phyloP scores from a whole-genome alignment of 2,888 invertebrate species.

The Drosophila robusta region DNA sequence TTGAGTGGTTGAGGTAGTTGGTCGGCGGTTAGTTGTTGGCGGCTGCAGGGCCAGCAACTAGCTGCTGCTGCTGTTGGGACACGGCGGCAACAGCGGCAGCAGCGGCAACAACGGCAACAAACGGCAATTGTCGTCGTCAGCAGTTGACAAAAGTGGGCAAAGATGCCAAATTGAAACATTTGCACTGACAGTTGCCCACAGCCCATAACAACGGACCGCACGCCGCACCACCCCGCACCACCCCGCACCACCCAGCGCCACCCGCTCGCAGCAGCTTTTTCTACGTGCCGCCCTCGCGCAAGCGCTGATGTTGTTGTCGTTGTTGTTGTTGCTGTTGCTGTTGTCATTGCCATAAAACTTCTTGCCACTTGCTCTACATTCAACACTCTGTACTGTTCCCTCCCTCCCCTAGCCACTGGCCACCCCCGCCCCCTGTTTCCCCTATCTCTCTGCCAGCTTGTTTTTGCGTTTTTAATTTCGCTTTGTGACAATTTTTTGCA shows the following conservation, averaged over 20 bases:
- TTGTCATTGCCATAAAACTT: conserved; percentile 77
- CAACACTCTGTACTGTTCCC: conserved; percentile 56
- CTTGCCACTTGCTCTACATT: conserved; percentile 79
- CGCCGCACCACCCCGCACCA: background rate
- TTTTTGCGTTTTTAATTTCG: conserved; percentile 78
- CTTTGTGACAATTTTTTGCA: conserved; percentile 73
- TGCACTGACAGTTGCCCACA: conserved; percentile 55
- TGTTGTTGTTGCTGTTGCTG: conserved; percentile 50
- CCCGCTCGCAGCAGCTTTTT: no score
- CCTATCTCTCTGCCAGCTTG: conserved; percentile 50
- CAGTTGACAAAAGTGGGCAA: conserved; percentile 68
- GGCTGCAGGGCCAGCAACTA: conserved; percentile 11
- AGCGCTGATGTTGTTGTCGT: conserved; percentile 16
- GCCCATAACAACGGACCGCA: conserved; percentile 38
- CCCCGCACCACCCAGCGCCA: background rate
- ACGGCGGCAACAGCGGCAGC: conserved; percentile 39
- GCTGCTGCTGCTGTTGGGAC: background rate
- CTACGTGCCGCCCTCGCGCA: conserved; percentile 15
- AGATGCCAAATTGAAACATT: conserved; percentile 78
- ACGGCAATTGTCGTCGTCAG: conserved; percentile 64
- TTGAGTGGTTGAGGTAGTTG: conserved; percentile 47
- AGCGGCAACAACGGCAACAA: conserved; percentile 26
- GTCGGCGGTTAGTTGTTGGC: conserved; percentile 17
- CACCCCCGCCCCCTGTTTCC: background rate
- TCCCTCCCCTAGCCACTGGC: no score